Conservation (phyloP, 2,888 invertebrate species). For the Folsomia candida region DNA sequence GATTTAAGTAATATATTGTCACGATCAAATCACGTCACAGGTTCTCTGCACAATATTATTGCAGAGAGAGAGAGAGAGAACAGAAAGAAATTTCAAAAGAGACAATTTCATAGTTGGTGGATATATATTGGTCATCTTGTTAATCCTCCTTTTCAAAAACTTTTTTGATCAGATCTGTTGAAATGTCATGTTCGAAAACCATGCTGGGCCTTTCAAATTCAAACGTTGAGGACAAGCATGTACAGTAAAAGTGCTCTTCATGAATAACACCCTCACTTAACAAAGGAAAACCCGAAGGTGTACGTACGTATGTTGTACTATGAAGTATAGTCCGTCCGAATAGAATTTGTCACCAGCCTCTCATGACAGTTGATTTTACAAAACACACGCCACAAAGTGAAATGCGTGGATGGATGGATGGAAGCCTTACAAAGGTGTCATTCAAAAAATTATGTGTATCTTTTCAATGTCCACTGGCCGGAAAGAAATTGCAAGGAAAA, state of each 20-base stretch:
- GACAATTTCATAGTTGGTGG: neutral
- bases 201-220: conserved; percentile 41
- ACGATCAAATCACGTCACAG: too few relatives aligned
- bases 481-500: too few relatives aligned
- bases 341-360: neutral
- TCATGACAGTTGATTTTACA: neutral
- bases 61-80: conserved; percentile 5
- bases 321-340: too few relatives aligned
- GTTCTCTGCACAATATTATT: neutral
- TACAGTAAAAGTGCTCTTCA: neutral
- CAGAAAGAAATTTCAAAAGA: conserved; percentile 19
- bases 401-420: too few relatives aligned
- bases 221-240: neutral
- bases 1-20: too few relatives aligned
- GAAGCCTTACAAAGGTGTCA: too few relatives aligned
- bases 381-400: neutral
- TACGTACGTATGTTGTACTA: too few relatives aligned
- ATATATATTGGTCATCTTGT: conserved; percentile 12
- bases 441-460: too few relatives aligned
- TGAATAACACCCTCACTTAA: neutral
- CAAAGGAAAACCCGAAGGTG: neutral
- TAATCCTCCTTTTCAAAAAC: conserved; percentile 43
- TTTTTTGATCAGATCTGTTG: conserved; percentile 35
- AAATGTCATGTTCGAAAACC: conserved; percentile 39
- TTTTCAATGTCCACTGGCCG: too few relatives aligned